Conservation (phyloP, 53 echinoderm and acorn worm genomes). For the Echinarachnius parma region DNA sequence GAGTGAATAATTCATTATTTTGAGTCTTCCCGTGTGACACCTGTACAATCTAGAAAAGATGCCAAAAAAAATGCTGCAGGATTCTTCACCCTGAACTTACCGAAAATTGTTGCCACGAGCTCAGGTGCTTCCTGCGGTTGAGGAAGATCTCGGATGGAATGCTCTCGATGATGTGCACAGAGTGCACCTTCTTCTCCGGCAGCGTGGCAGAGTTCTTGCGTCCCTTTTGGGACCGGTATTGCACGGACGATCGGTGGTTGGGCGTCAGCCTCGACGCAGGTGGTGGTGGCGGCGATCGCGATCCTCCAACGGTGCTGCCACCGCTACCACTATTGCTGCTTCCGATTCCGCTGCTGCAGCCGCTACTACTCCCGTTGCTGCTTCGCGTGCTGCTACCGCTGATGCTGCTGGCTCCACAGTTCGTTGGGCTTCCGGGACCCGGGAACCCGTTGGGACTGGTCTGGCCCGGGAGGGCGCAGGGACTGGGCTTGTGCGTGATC, state of each 20-base stretch:
- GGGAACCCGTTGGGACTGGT: not conserved
- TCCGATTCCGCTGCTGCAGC: not conserved
- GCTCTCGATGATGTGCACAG: slow-evolving; percentile 97
- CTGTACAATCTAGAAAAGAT: too few species aligned
- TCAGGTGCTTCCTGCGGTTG: slow-evolving; percentile 75
- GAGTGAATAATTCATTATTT: too few species aligned
- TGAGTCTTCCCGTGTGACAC: too few species aligned
- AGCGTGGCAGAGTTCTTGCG: slow-evolving; percentile 58
- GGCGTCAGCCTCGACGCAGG: too few species aligned
- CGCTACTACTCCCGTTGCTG: slow-evolving; percentile 33
- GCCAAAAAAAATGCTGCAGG: too few species aligned
- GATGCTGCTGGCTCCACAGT: slow-evolving; percentile 14
- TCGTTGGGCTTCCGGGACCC: not conserved
- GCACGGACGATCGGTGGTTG: slow-evolving; percentile 43
- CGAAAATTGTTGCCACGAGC: slow-evolving; percentile 80
- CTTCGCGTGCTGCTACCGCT: slow-evolving; percentile 34
- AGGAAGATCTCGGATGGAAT: slow-evolving; percentile 89
- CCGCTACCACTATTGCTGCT: too few species aligned
- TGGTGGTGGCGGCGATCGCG: not conserved
- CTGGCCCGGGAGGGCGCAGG: slow-evolving; percentile 9
- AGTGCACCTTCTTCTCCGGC: slow-evolving; percentile 74
- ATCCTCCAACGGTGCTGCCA: too few species aligned
- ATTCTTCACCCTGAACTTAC: too few species aligned
- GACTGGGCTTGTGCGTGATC: slow-evolving; percentile 42
- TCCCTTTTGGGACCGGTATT: slow-evolving; percentile 52